These are phyloP conservation scores for Pharmacophagus antenor DNA, from an alignment of 2,888 invertebrate genomes.

Conservation along the genomic window DNA sequence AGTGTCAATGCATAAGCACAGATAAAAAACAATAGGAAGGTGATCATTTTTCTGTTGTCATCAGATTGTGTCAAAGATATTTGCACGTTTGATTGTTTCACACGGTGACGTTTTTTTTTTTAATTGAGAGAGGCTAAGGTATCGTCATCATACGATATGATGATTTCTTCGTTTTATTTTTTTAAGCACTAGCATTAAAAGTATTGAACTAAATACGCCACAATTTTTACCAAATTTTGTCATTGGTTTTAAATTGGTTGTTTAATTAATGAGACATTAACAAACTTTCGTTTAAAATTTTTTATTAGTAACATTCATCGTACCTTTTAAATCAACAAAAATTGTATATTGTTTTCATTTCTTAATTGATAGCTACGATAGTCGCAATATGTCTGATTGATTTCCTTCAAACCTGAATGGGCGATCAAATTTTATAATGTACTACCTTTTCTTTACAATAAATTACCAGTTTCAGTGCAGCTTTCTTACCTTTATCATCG, in stretches of 20 bases:
- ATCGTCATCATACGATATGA: too few relatives aligned
- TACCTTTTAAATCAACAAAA: background rate
- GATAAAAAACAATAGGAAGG: conserved; percentile 41
- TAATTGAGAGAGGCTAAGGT: conserved; percentile 6
- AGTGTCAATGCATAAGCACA: conserved; percentile 34
- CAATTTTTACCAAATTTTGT: too few relatives aligned
- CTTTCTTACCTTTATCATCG: background rate
- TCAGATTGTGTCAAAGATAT: conserved; percentile 33
- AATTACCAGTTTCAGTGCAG: background rate
- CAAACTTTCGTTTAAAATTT: background rate
- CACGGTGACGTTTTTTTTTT: conserved; percentile 29
- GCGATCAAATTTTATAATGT: background rate
- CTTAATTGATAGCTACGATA: too few relatives aligned
- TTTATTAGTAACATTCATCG: background rate
- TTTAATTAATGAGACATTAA: background rate
- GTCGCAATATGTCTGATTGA: background rate
- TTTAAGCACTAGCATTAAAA: too few relatives aligned
- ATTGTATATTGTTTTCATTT: background rate
- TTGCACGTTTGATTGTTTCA: conserved; percentile 31
- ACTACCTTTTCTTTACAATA: background rate
- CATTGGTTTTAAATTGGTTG: too few relatives aligned
- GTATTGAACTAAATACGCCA: too few relatives aligned
- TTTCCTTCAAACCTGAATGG: too few relatives aligned
- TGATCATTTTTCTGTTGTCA: conserved; percentile 38
- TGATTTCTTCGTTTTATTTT: too few relatives aligned